These are phyloP conservation scores for Helostoma temminkii DNA, from an alignment of 2,797 vertebrate species.

Conservation along the genomic window DNA sequence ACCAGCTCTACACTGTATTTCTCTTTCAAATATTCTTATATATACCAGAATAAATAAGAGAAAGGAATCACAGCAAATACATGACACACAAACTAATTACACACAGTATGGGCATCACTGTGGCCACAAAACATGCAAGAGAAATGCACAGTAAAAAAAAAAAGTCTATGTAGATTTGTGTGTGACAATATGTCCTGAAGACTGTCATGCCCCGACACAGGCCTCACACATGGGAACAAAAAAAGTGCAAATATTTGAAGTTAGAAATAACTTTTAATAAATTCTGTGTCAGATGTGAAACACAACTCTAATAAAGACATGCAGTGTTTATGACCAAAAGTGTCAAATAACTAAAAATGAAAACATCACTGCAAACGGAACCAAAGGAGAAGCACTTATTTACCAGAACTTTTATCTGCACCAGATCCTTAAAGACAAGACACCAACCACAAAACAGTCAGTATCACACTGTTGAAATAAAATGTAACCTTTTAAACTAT, in stretches of 20 bases:
- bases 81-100: slow-evolving; percentile 1
- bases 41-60: slow-evolving; percentile 25
- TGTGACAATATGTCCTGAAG: not conserved
- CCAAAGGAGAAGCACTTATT: slow-evolving; percentile 50
- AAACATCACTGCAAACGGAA: slow-evolving; percentile 36
- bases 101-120: not conserved
- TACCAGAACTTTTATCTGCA: slow-evolving; percentile 73
- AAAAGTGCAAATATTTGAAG: not conserved
- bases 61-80: slow-evolving; percentile 20
- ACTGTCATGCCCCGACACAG: slow-evolving; percentile 28
- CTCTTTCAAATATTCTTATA: slow-evolving; percentile 33
- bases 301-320: slow-evolving; percentile 23
- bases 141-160: not conserved
- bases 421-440: slow-evolving; percentile 76
- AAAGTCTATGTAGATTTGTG: not conserved
- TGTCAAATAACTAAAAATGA: slow-evolving; percentile 4
- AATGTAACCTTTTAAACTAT: not conserved
- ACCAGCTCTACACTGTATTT: slow-evolving; percentile 8
- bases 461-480: not conserved
- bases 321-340: slow-evolving; percentile 30
- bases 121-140: slow-evolving; percentile 44
- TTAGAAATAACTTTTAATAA: not conserved
- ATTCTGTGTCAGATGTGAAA: not conserved
- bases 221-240: slow-evolving; percentile 1
- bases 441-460: slow-evolving; percentile 61